A percentile compares a stretch with the other conserved stretches of the same genome.
These are phyloP conservation scores for Pegoplata infirma DNA, from an alignment of 2,888 invertebrate species.

Conservation along the genomic window DNA sequence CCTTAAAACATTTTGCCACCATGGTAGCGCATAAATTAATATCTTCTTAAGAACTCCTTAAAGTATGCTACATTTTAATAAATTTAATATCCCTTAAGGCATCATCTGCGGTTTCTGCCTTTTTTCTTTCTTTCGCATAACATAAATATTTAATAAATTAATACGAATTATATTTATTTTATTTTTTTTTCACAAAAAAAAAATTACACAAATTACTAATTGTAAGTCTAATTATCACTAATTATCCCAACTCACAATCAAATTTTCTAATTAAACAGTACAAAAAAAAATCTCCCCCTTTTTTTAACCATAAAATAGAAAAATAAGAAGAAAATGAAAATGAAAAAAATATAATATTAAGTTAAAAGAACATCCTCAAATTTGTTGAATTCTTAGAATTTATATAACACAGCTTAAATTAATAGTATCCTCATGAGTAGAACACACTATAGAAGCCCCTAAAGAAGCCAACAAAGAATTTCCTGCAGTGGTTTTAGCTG, in stretches of 20 bases:
- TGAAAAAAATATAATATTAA: neutral
- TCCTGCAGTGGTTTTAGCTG: neutral
- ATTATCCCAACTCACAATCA: constrained; percentile 37
- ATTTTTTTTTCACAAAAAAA: too few relatives aligned
- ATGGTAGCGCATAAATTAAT: neutral
- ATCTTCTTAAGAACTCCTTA: constrained; percentile 7
- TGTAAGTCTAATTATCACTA: constrained; percentile 37
- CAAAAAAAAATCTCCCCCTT: neutral
- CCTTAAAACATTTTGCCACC: neutral
- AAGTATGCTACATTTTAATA: constrained; percentile 21
- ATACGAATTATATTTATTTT: neutral
- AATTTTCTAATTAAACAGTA: constrained; percentile 33
- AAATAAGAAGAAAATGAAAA: neutral
- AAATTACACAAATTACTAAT: neutral
- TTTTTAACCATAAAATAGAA: neutral
- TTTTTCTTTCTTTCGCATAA: neutral
- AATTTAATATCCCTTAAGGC: constrained; percentile 15
- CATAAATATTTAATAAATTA: constrained; percentile 13
- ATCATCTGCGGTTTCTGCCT: neutral
- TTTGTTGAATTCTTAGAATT: constrained; percentile 21
- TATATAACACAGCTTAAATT: neutral
- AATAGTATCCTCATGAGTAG: constrained; percentile 15
- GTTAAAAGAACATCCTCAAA: constrained; percentile 1
- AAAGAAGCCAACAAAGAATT: neutral
- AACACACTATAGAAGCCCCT: constrained; percentile 10